phyloP scores from a whole-genome alignment of 1,140 invertebrate genomes.

The Drosophila mayri region DNA sequence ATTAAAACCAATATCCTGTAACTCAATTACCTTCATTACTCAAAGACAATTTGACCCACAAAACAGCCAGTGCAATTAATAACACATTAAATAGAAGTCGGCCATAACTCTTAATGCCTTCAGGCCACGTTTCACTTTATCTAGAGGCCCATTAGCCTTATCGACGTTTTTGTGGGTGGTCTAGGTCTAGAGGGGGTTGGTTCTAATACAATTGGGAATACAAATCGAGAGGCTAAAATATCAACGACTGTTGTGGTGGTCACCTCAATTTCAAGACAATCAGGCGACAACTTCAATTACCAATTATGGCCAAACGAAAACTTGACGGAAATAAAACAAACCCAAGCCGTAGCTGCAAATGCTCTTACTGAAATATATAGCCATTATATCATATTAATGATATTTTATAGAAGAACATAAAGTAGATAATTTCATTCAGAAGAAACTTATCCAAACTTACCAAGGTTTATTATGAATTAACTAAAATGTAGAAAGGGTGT shows the following conservation, averaged over 20 bases:
- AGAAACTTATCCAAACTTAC: neutral
- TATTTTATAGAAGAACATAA: neutral
- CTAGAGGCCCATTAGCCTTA: conserved; percentile 31
- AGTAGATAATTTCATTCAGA: rapidly evolving
- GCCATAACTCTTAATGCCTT: conserved; percentile 23
- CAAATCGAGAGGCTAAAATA: conserved; percentile 28
- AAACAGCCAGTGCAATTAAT: conserved; percentile 9
- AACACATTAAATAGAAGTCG: conserved; percentile 25
- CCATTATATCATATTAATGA: no score
- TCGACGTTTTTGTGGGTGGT: conserved; percentile 55
- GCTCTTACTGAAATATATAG: neutral
- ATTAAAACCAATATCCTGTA: neutral
- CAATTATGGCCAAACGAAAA: conserved; percentile 50
- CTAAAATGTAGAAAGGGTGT: neutral
- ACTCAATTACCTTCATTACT: conserved; percentile 4
- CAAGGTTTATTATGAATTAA: neutral
- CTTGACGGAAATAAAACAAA: conserved; percentile 15
- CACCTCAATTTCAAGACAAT: conserved; percentile 64
- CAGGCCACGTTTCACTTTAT: conserved; percentile 26
- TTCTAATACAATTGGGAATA: conserved; percentile 38
- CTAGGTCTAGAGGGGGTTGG: conserved; percentile 3
- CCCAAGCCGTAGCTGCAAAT: neutral
- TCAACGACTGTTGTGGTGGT: conserved; percentile 33
- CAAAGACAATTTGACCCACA: conserved; percentile 2
- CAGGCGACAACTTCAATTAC: conserved; percentile 65